These are phyloP conservation scores for Drosophila mulleri DNA, from an alignment of 2,888 invertebrate species.

Conservation along the genomic window DNA sequence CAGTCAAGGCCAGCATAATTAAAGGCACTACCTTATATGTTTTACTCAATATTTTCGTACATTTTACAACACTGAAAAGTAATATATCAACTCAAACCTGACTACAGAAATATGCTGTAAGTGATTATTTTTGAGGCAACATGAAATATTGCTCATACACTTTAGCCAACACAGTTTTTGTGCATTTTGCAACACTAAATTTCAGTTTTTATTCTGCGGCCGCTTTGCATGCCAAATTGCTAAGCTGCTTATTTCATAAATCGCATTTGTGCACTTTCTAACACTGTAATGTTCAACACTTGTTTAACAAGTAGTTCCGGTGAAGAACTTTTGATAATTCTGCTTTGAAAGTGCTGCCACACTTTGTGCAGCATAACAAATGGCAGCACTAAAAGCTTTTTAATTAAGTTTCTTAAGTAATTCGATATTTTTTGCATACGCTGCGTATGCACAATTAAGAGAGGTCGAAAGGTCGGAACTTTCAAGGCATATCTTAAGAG, in stretches of 20 bases:
- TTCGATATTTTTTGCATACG: neutral
- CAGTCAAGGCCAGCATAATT: no score
- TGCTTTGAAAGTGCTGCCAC: neutral
- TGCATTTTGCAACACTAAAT: neutral
- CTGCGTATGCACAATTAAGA: neutral
- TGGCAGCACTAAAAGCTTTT: constrained; percentile 13
- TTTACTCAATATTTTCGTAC: no score
- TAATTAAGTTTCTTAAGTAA: constrained; percentile 1
- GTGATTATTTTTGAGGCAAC: no score
- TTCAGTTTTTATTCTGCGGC: no score
- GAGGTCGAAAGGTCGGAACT: neutral
- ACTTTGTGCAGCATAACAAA: neutral
- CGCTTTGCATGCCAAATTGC: neutral
- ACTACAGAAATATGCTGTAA: no score
- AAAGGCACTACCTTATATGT: no score
- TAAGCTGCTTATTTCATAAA: neutral
- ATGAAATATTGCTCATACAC: neutral
- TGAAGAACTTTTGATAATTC: neutral
- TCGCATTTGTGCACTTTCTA: neutral
- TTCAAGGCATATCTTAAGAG: neutral
- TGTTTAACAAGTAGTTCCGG: neutral
- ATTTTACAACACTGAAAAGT: no score
- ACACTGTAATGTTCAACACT: neutral
- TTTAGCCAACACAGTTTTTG: neutral
- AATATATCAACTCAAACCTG: no score